Base-by-base conservation (phyloP, 2,113 vertebrate genomes). In the Bungarus multicinctus region DNA sequence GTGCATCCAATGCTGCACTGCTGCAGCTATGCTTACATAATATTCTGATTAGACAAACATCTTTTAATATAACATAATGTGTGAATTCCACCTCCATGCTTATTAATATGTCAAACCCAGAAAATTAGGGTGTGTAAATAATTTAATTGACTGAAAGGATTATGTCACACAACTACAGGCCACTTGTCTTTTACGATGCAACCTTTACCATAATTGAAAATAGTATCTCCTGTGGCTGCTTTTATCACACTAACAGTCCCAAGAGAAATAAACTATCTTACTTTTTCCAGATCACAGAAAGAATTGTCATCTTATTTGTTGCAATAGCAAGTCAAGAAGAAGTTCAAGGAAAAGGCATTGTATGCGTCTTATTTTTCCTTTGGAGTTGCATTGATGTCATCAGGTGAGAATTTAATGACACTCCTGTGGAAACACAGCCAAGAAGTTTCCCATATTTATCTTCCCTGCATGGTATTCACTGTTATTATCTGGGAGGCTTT, bases 341-440 rank as follows among this genome's bases (percentile, higher is more conserved):
- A 96, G 94, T 99, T 93, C 99, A 99, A 97, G 98, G 98, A 85
- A 98, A 98, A 97, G 98, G 98, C 0, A 90, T 99, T 0, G 98
- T 99, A 89, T 99, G 98, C 91, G 93, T 98, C 91, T 98, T 98
- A 96, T 98, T 99, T 97, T 98, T 98, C 97, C 96, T 99, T 92
- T 99, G 99, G 99, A 99, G 98, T 95, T 96, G 98, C 45, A 92
- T 98, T 95, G 98, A 99, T 94, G 97, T 99, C n/a, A 93, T 99
- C 94, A 98, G 98, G 99, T 99, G 97, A 97, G 97, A 92, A 96
- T 14, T 47, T 60, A 94, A 34, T 2, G 14, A 55, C n/a, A n/a
- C 27, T n/a, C 93, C 89, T 6, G 54, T 0, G 20, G 90, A 57
- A 4, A 52, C 30, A 5, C 96, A 96, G 94, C 54, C 0, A 1